Conservation (phyloP, 2,113 vertebrate species). For the Syngnathus typhle region DNA sequence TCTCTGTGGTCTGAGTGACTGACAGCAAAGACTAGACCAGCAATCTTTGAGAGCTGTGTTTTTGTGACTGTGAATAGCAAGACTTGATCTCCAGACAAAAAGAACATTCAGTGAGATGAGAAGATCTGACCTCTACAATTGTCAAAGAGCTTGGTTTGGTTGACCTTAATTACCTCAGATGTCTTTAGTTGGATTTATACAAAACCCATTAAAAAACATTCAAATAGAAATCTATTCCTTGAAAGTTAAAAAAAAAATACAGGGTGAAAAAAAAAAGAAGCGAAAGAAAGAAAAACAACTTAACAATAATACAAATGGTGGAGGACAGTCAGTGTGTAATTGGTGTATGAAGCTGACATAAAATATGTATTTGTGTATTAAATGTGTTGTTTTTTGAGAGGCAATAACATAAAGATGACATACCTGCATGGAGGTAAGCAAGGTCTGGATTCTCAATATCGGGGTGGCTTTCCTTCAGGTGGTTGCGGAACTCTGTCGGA, state of each 20-base stretch:
- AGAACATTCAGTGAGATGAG: conserved; percentile 17
- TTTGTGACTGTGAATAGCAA: conserved; percentile 44
- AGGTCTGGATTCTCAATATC: conserved; percentile 98
- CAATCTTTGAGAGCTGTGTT: conserved; percentile 43
- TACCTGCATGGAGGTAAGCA: conserved; percentile 93
- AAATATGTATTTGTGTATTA: background rate
- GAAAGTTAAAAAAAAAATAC: background rate
- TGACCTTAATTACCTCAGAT: background rate
- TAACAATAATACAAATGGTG: no score
- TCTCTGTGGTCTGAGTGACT: conserved; percentile 60
- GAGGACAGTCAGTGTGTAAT: background rate
- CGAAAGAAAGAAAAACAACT: background rate
- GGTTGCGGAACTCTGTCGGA: conserved; percentile 95
- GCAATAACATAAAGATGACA: background rate
- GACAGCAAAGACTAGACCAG: conserved; percentile 50
- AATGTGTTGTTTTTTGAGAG: background rate
- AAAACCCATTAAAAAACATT: background rate
- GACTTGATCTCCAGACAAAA: conserved; percentile 36
- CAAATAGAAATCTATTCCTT: background rate
- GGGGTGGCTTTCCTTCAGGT: conserved; percentile 86
- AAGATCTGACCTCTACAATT: conserved; percentile 29
- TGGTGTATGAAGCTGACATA: background rate
- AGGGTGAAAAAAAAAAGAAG: background rate
- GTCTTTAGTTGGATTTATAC: background rate
- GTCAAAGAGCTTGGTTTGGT: conserved; percentile 15